phyloP scores from a whole-genome alignment of 1,140 invertebrate genomes.

The Battus philenor region DNA sequence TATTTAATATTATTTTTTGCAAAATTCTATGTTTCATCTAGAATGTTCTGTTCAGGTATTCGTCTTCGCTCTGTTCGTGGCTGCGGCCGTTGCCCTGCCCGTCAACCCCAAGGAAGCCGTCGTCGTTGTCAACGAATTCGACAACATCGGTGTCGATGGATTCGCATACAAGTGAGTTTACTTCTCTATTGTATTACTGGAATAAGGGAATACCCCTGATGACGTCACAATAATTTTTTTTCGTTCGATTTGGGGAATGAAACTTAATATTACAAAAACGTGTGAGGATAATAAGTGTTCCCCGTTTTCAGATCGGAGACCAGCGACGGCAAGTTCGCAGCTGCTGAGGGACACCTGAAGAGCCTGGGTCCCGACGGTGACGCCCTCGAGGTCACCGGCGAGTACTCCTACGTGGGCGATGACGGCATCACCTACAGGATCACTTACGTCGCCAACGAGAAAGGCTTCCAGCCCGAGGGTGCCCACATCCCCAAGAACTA shows the following conservation, averaged over 20 bases:
- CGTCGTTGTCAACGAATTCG: constrained; percentile 24
- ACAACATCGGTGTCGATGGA: constrained; percentile 49
- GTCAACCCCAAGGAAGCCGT: constrained; percentile 28
- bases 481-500: constrained; percentile 76
- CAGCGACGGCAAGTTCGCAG: constrained; percentile 76
- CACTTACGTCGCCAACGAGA: constrained; percentile 74
- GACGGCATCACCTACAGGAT: constrained; percentile 82
- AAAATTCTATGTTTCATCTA: too few relatives aligned
- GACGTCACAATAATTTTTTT: too few relatives aligned
- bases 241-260: too few relatives aligned
- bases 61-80: constrained; percentile 54
- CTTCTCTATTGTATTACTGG: too few relatives aligned
- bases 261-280: too few relatives aligned
- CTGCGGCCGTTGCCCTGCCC: constrained; percentile 55
- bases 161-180: constrained; percentile 66
- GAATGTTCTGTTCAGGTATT: too few relatives aligned
- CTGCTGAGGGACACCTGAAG: constrained; percentile 75
- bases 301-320: constrained; percentile 69
- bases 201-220: too few relatives aligned
- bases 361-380: constrained; percentile 79
- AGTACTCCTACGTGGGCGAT: constrained; percentile 76
- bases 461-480: constrained; percentile 78
- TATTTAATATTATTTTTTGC: too few relatives aligned
- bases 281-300: too few relatives aligned
- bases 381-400: constrained; percentile 76